These are phyloP conservation scores for Donacobius atricapilla DNA, from an alignment of 2,113 vertebrate species.

Conservation along the genomic window DNA sequence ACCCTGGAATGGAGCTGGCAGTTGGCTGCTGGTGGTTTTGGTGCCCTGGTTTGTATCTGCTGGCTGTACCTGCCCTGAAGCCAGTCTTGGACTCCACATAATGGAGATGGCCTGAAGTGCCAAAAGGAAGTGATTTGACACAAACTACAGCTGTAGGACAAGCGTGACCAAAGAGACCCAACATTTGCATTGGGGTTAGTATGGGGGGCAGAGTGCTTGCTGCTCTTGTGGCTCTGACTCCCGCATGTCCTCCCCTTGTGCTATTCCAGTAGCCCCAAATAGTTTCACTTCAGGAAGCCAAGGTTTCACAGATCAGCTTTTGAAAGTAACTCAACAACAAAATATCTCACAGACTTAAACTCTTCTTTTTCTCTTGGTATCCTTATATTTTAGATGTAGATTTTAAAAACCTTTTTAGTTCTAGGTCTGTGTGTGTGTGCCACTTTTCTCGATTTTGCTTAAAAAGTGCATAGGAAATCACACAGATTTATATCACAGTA, in stretches of 20 bases:
- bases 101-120: not conserved
- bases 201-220: rapidly evolving
- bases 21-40: not conserved
- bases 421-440: not conserved
- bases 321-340: not conserved
- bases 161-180: rapidly evolving
- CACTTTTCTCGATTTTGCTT: not conserved
- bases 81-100: not conserved
- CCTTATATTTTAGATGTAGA: not conserved
- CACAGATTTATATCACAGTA: too few relatives aligned
- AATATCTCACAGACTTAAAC: not conserved
- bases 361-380: not conserved
- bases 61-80: not conserved
- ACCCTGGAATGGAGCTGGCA: rapidly evolving
- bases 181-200: rapidly evolving
- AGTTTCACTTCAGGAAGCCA: not conserved
- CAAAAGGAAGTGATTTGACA: not conserved
- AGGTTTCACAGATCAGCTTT: not conserved
- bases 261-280: not conserved
- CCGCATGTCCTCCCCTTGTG: rapidly evolving
- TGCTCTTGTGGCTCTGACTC: not conserved
- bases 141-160: not conserved
- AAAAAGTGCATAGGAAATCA: not conserved
- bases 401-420: not conserved
- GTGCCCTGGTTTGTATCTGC: not conserved